These are phyloP conservation scores for Listronotus oregonensis DNA, from an alignment of 1,140 invertebrate genomes.

Conservation along the genomic window DNA sequence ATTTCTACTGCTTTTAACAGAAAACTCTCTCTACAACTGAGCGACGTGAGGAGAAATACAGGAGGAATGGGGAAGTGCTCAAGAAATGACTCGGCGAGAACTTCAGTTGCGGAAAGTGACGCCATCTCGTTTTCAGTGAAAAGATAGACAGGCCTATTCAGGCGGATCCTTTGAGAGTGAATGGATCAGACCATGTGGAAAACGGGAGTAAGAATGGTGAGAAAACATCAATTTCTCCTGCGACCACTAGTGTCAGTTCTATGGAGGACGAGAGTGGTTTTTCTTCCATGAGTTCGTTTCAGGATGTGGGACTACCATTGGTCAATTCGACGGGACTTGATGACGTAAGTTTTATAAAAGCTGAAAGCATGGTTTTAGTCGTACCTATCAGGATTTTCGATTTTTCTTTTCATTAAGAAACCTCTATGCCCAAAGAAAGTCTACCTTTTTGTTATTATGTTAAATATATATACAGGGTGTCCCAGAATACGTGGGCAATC, in stretches of 20 bases:
- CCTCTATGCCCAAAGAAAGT: too few species aligned
- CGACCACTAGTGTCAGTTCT: conserved; percentile 61
- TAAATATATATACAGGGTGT: too few species aligned
- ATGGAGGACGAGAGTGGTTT: conserved; percentile 81
- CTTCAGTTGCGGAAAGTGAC: conserved; percentile 25
- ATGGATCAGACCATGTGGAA: conserved; percentile 6
- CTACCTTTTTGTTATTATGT: too few species aligned
- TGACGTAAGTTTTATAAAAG: conserved; percentile 23
- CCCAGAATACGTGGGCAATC: too few species aligned
- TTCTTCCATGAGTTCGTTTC: conserved; percentile 80
- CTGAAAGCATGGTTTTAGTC: not conserved
- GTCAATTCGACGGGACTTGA: conserved; percentile 53
- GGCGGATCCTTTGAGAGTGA: conserved; percentile 8
- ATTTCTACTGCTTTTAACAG: conserved; percentile 46
- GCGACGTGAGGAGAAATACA: conserved; percentile 33
- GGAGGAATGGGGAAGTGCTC: not conserved
- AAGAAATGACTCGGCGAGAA: conserved; percentile 10
- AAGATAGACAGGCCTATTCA: not conserved
- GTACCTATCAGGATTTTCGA: too few species aligned
- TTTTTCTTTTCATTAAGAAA: not conserved
- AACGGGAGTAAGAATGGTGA: conserved; percentile 1
- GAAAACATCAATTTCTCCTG: conserved; percentile 53
- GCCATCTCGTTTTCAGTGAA: conserved; percentile 5
- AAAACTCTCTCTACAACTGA: conserved; percentile 49
- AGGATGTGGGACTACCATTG: conserved; percentile 72